Conservation (phyloP, 2,797 vertebrate genomes). For the Cuculus canorus region DNA sequence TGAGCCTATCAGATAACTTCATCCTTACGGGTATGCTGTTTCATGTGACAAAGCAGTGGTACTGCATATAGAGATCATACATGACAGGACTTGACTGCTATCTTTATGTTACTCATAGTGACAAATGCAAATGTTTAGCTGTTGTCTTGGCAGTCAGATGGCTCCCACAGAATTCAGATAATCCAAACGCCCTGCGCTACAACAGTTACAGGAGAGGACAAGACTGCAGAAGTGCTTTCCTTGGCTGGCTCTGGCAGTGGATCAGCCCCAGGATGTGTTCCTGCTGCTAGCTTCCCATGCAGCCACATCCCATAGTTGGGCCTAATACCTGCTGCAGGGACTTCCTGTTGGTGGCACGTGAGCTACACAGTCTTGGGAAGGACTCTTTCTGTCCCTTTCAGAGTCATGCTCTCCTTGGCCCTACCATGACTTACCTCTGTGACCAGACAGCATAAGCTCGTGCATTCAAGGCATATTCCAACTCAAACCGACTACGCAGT, state of each 20-base stretch:
- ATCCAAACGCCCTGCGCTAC: neutral
- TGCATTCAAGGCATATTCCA: slow-evolving; percentile 91
- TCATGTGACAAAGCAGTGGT: neutral
- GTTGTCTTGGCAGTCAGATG: neutral
- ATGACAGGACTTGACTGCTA: neutral
- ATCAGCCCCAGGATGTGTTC: neutral
- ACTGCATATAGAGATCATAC: accelerated
- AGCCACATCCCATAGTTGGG: accelerated
- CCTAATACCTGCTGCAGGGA: neutral
- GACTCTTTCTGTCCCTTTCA: too few species aligned
- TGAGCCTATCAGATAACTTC: neutral
- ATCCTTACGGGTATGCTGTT: neutral
- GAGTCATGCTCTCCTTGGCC: neutral
- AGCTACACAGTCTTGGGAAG: neutral
- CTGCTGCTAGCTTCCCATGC: accelerated
- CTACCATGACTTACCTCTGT: slow-evolving; percentile 77
- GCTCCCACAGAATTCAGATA: neutral
- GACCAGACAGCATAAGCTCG: slow-evolving; percentile 83
- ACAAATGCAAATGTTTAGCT: neutral
- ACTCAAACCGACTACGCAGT: slow-evolving; percentile 87
- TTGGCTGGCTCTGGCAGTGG: neutral
- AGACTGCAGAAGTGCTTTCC: neutral
- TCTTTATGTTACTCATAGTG: neutral
- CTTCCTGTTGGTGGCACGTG: accelerated
- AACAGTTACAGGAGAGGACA: neutral